Base-by-base conservation (phyloP, 2,797 vertebrate species). In the Lates japonicus region DNA sequence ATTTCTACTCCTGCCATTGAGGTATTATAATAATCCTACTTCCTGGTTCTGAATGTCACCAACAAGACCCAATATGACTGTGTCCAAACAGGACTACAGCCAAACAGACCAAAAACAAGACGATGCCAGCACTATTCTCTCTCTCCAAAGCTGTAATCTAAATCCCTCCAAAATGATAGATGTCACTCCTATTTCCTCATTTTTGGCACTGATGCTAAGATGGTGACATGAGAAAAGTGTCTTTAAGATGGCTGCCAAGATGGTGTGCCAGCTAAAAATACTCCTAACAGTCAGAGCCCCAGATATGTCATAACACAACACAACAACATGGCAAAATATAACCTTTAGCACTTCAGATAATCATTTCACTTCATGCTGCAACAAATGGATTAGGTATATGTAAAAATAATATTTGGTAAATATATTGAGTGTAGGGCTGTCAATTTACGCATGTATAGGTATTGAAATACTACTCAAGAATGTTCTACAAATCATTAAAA, bases 231-330 rank as follows among this genome's bases (percentile, higher is more conserved):
- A 89, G 77, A 71, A 90, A 88, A 77, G 83, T 72, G 72, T 39
- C 76, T 88, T 83, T 85, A 92, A 92, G 82, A 84, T 92, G 87
- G 84, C 76, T 93, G 87, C 85, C 90, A 90, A 90, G 81, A 85
- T 84, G 85, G 72, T 72, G 83, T 65, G 60, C 74, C 61, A 61
- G 84, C 84, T 89, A 89, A 91, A 93, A 93, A 93, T 93, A 93
- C 72, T 87, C 76, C 64, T 59, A 78, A 86, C 87, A 91, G 72
- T 85, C 83, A 85, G 79, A 88, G 88, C 82, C 87, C 90, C 74
- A 91, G 83, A 94, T 87, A 88, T 90, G 90, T 94, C 91, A 92
- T 48, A 86, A 74, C 68, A 88, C 76, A 82, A 88, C 76, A 82
- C 59, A 78, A 79, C 65, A 64, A 81, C 60, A 61, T 52, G 41